Percentiles rank a stretch among this genome's conserved stretches.
phyloP scores from a whole-genome alignment of 2,797 vertebrate species.

The Hirundo rustica region DNA sequence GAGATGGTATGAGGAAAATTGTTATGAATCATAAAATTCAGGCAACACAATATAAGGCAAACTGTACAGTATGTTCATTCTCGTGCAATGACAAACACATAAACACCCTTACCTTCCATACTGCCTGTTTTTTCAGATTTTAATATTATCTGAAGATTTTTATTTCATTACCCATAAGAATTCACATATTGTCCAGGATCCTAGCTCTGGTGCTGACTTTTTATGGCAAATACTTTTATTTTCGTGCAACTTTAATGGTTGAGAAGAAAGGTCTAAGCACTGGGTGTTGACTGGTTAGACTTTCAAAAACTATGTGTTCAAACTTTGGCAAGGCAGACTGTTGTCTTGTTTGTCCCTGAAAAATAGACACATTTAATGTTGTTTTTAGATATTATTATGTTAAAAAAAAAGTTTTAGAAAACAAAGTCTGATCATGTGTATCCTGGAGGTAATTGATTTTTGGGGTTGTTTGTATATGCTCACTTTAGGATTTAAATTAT shows the following conservation, averaged over 20 bases:
- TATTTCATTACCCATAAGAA: background rate
- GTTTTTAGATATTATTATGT: background rate
- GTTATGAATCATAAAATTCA: background rate
- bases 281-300: background rate
- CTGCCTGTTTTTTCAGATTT: background rate
- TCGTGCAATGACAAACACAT: background rate
- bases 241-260: background rate
- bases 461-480: background rate
- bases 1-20: background rate
- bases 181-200: background rate
- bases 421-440: background rate
- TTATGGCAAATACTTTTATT: background rate
- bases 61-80: background rate
- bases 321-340: background rate
- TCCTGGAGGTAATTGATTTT: conserved; percentile 28
- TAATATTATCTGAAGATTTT: background rate
- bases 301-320: background rate
- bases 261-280: background rate
- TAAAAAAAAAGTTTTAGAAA: background rate
- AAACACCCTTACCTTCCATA: background rate
- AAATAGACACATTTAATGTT: background rate
- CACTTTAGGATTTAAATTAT: background rate
- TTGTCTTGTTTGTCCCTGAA: background rate
- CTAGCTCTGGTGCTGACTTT: background rate
- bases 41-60: background rate